Evolutionary conservation across 2,888 invertebrate species (phyloP).

Genomic region (Lysandra coridon): DNA sequence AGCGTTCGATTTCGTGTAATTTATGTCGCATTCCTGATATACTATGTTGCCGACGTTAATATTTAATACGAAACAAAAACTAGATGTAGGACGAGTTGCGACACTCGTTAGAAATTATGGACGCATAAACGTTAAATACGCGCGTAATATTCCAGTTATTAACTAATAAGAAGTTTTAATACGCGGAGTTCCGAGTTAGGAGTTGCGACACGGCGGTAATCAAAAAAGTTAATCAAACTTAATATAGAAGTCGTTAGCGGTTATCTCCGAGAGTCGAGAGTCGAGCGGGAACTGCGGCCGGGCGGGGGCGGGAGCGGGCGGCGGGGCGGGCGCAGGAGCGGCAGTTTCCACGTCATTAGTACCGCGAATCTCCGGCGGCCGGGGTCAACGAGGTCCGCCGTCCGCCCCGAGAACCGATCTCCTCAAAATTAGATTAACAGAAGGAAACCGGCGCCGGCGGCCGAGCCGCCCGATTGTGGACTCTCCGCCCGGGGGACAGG

Average conservation of each 20-base stretch:
- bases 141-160: constrained; percentile 17
- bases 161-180: constrained; percentile 12
- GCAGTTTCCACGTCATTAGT: constrained; percentile 4
- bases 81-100: constrained; percentile 1
- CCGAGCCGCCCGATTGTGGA: not conserved
- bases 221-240: constrained; percentile 22
- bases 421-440: constrained; percentile 30
- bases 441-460: constrained; percentile 22
- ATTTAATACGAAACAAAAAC: constrained; percentile 13
- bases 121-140: not conserved
- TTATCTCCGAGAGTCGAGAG: not conserved
- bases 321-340: not conserved
- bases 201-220: constrained; percentile 3
- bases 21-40: constrained; percentile 1
- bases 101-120: not conserved
- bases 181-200: not conserved
- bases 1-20: not conserved
- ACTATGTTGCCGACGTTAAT: not conserved
- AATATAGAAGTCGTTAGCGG: not conserved
- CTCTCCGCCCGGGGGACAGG: not conserved
- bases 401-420: constrained; percentile 18
- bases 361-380: constrained; percentile 4
- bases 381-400: constrained; percentile 26
- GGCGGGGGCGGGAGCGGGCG: not conserved
- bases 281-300: not conserved